Base-by-base conservation (phyloP, 2,797 vertebrate genomes). In the Sebastiscus tertius region DNA sequence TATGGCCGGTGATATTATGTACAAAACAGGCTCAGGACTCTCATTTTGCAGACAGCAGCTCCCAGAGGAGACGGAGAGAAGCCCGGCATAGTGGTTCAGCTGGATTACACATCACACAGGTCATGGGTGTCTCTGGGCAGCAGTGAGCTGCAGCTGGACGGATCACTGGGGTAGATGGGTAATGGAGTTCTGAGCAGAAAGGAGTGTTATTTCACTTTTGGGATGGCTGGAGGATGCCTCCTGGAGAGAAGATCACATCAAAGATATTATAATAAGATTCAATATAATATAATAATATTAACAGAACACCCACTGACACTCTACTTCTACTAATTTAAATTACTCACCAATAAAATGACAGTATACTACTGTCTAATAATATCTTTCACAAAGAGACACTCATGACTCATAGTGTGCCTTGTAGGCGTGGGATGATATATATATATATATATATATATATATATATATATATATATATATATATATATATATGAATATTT, bases 181-280 rank as follows among this genome's bases (percentile, higher is more conserved):
- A 83, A 82, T 86, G 80, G 67, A 87, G 88, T 84, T 75, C 80
- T 52, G 49, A 46, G 67, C 36, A 62, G 75, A 77, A 26, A 52
- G 46, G 54, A 27, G 26, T 20, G 3, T 73, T 84, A 92, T 81
- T 94, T 93, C 67, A 85, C 80, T 14, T 77, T 83, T 66, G 94
- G 94, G 49, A 94, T 88, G 62, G 93, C 87, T 70, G 94, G 95
- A 16, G 94, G 93, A 46, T 93, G 90, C 87, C 95, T 96, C 93
- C 95, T 96, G 83, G 34, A 92, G 81, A 90, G 79, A 85, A 79
- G 72, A 91, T 68, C 54, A 89, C 22, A 91, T 71, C 36, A 70
- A 69, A 61, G 49, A 13, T 36, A 14, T 80, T 60, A 56, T 5
- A 61, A 7, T 26, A 22, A n/a, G 31, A n/a, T 49, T 69, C 20